A percentile compares a stretch with the other conserved stretches of the same genome.
Conservation (phyloP, 2,113 vertebrate genomes). For the Pedetes capensis region DNA sequence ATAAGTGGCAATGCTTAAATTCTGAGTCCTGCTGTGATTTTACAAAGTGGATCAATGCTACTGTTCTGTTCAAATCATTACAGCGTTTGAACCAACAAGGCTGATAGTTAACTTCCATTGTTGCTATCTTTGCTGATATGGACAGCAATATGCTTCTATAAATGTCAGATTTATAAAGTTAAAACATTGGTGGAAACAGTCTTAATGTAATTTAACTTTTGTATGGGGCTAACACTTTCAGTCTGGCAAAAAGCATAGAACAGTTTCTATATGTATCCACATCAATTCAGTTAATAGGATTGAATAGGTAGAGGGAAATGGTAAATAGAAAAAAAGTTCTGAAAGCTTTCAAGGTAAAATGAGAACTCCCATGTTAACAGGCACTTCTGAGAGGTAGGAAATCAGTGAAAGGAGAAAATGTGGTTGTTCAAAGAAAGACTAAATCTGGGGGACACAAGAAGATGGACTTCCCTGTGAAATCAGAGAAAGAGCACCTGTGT, state of each 20-base stretch:
- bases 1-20: slow-evolving; percentile 71
- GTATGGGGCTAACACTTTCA: not conserved
- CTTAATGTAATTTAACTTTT: not conserved
- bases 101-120: slow-evolving; percentile 30
- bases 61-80: slow-evolving; percentile 68
- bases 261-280: not conserved
- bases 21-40: slow-evolving; percentile 77
- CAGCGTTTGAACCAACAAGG: slow-evolving; percentile 62
- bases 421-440: not conserved
- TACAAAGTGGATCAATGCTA: slow-evolving; percentile 74
- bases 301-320: not conserved
- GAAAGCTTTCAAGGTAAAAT: not conserved
- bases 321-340: not conserved
- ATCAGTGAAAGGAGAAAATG: not conserved
- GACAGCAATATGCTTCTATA: not conserved
- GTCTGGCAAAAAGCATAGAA: not conserved
- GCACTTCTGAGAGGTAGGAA: not conserved
- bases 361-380: not conserved
- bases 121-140: not conserved
- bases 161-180: slow-evolving; percentile 26
- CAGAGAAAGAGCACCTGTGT: not conserved
- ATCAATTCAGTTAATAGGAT: not conserved
- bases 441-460: not conserved
- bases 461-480: not conserved
- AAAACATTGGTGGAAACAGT: not conserved